These are phyloP conservation scores for Semnornis frantzii DNA, from an alignment of 2,113 vertebrate genomes.

Conservation along the genomic window DNA sequence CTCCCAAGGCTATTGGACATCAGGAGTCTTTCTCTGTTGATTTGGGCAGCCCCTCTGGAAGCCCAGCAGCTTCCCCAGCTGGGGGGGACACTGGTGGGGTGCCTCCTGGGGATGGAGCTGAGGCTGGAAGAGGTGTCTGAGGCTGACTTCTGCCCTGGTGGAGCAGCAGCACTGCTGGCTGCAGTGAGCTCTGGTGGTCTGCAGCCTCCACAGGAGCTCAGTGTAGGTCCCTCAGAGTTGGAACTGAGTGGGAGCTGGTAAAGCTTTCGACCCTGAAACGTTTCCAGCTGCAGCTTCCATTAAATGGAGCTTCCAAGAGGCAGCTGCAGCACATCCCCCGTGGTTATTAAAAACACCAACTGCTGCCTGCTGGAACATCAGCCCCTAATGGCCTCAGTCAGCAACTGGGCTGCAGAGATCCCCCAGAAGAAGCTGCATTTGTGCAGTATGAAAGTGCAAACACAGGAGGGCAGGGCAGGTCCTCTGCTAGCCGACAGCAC, in stretches of 20 bases:
- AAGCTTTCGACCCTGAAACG: conserved; percentile 33
- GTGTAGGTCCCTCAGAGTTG: not conserved
- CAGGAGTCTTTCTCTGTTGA: not conserved
- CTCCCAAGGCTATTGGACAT: not conserved
- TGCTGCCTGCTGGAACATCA: conserved; percentile 20
- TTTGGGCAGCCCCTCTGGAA: not conserved
- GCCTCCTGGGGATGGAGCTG: not conserved
- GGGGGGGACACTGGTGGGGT: rapidly evolving
- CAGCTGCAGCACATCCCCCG: not conserved
- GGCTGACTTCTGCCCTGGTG: not conserved
- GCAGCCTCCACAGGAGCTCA: not conserved
- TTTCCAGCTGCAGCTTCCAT: conserved; percentile 60
- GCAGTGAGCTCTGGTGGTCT: not conserved
- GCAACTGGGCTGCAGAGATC: conserved; percentile 44
- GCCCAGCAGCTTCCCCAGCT: not conserved
- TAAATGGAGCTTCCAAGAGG: conserved; percentile 54
- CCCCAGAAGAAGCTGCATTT: not conserved
- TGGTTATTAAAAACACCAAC: conserved; percentile 51
- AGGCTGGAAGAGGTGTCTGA: not conserved
- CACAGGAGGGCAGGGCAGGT: not conserved
- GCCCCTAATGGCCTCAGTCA: conserved; percentile 35
- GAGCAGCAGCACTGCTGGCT: not conserved
- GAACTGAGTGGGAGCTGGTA: not conserved
- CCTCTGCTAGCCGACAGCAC: not conserved
- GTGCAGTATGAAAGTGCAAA: not conserved